Percentiles rank a stretch among this genome's conserved stretches.
Conservation (phyloP, 2,797 vertebrate genomes). For the Pseudochirops cupreus region DNA sequence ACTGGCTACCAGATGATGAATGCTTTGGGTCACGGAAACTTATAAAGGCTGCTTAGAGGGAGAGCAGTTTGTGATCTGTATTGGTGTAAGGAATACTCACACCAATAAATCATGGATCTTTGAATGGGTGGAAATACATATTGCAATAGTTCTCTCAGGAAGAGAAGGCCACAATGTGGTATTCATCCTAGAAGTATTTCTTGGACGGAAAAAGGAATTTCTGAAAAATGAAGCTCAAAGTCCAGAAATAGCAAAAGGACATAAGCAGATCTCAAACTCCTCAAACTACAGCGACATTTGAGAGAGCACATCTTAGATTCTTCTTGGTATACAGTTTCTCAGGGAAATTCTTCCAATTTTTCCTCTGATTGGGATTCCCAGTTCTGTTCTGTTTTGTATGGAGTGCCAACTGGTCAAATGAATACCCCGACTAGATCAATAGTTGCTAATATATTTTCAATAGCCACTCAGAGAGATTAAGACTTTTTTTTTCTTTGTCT, state of each 20-base stretch:
- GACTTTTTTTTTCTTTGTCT: slow-evolving; percentile 73
- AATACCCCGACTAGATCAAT: slow-evolving; percentile 18
- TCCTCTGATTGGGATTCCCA: background rate
- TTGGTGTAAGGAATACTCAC: background rate
- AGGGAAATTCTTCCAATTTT: background rate
- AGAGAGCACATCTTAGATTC: background rate
- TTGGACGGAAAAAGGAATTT: background rate
- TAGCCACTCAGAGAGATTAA: background rate
- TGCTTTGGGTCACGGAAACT: background rate
- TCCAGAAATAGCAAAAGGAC: background rate
- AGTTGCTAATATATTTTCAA: background rate
- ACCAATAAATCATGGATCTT: background rate
- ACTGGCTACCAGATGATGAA: background rate
- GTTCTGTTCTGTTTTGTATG: background rate
- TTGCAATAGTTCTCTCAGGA: background rate
- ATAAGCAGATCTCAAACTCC: rapidly evolving
- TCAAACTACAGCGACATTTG: background rate
- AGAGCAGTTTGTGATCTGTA: background rate
- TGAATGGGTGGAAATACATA: background rate
- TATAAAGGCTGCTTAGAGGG: background rate
- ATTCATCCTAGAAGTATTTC: slow-evolving; percentile 14
- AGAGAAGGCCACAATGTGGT: background rate
- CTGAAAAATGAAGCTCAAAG: background rate
- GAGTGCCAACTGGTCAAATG: background rate
- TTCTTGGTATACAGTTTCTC: background rate